Evolutionary conservation across 37 sponge, comb jelly and placozoan species (phyloP).

Genomic region (Tethya wilhelma): DNA sequence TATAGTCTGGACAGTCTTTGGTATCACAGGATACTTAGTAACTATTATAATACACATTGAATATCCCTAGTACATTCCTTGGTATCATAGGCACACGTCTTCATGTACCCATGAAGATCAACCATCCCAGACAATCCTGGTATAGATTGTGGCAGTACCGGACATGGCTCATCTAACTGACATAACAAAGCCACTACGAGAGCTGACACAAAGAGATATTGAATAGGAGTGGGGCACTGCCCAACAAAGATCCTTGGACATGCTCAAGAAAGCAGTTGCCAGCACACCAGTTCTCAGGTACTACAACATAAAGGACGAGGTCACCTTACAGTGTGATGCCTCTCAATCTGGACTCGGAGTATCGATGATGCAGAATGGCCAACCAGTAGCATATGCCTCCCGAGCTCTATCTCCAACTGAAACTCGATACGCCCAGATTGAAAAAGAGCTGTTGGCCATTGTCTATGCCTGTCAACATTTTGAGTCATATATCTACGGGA

Average conservation of each 20-base stretch:
- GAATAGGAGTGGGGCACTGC: neutral
- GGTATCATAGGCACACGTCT: too few species aligned
- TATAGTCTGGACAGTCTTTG: too few species aligned
- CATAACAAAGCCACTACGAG: neutral
- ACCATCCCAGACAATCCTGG: too few species aligned
- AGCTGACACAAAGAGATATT: conserved; percentile 3
- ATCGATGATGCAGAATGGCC: conserved; percentile 45
- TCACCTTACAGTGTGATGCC: conserved; percentile 20
- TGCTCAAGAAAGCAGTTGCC: conserved; percentile 19
- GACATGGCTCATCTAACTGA: too few species aligned
- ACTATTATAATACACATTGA: too few species aligned
- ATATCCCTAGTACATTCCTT: too few species aligned
- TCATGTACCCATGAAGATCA: too few species aligned
- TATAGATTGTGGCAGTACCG: too few species aligned
- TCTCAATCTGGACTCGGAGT: conserved; percentile 34
- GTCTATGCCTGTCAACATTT: conserved; percentile 62
- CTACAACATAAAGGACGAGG: conserved; percentile 17
- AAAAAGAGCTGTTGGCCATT: conserved; percentile 64
- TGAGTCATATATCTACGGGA: conserved; percentile 49
- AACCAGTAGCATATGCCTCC: conserved; percentile 60
- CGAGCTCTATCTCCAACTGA: conserved; percentile 28
- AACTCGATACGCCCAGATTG: conserved; percentile 52
- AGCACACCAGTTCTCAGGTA: conserved; percentile 30
- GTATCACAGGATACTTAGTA: too few species aligned
- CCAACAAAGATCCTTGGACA: conserved; percentile 9